These are phyloP conservation scores for Toxotes lorentzi DNA, from an alignment of 2,797 vertebrate species.

Conservation along the genomic window DNA sequence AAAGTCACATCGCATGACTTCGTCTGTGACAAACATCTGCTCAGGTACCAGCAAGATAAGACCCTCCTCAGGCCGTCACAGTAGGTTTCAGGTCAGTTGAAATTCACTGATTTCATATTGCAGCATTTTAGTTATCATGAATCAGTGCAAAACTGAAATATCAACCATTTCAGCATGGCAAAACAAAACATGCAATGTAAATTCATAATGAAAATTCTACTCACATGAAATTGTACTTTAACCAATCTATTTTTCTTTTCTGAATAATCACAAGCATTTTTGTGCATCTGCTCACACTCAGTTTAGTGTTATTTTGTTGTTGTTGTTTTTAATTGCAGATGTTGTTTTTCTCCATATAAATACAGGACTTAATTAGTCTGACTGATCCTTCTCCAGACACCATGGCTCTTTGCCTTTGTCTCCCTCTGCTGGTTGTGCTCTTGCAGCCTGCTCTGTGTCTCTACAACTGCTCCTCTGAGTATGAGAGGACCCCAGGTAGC, in stretches of 20 bases:
- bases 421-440: slow-evolving; percentile 76
- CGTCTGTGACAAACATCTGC: slow-evolving; percentile 49
- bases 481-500: slow-evolving; percentile 81
- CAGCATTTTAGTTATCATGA: background rate
- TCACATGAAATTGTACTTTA: background rate
- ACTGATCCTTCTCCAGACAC: slow-evolving; percentile 14
- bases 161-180: background rate
- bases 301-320: background rate
- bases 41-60: slow-evolving; percentile 70
- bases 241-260: background rate
- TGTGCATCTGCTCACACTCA: background rate
- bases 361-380: slow-evolving; percentile 5
- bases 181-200: background rate
- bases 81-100: background rate
- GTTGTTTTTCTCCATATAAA: background rate
- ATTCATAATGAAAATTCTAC: background rate
- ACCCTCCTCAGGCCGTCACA: background rate
- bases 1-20: slow-evolving; percentile 54
- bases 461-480: slow-evolving; percentile 81
- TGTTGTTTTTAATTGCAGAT: background rate
- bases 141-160: background rate
- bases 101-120: background rate
- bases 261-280: background rate
- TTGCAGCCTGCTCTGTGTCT: slow-evolving; percentile 68
- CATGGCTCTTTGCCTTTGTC: slow-evolving; percentile 62